phyloP scores from a whole-genome alignment of 1,140 invertebrate species.

The Phortica variegata region DNA sequence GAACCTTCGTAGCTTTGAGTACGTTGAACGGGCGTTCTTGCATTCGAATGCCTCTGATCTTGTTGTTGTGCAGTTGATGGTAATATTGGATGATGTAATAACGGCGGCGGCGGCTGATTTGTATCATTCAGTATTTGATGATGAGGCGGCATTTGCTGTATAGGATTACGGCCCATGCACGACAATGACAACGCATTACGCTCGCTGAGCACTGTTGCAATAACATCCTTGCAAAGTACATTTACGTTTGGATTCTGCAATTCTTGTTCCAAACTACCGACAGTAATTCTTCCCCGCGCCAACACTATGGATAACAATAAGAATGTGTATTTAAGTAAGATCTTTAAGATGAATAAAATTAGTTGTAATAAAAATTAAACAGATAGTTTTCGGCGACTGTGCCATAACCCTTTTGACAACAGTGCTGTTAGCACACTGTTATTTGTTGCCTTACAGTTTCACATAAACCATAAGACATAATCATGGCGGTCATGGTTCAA shows the following conservation, averaged over 20 bases:
- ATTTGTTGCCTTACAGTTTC: no score
- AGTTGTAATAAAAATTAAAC: no score
- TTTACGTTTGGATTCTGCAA: constrained; percentile 70
- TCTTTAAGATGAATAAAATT: no score
- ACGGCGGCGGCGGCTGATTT: no score
- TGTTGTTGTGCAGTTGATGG: no score
- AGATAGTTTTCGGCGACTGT: no score
- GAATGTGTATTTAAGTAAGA: not conserved
- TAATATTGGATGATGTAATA: no score
- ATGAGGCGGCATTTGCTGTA: constrained; percentile 8
- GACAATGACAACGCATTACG: constrained; percentile 15
- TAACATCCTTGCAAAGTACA: constrained; percentile 70
- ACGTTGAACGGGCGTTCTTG: constrained; percentile 6
- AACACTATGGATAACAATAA: constrained; percentile 58
- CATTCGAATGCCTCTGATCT: constrained; percentile 17
- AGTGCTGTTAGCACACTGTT: not conserved
- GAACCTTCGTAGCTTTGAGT: constrained; percentile 24
- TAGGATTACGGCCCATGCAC: constrained; percentile 24
- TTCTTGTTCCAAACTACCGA: constrained; percentile 73
- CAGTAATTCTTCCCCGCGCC: constrained; percentile 72
- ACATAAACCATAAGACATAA: no score
- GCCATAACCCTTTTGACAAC: not conserved
- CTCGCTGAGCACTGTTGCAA: constrained; percentile 68
- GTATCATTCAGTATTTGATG: constrained; percentile 10
- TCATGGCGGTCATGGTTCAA: no score